Base-by-base conservation (phyloP, 2,888 invertebrate genomes). In the Dasysyrphus tricinctus region DNA sequence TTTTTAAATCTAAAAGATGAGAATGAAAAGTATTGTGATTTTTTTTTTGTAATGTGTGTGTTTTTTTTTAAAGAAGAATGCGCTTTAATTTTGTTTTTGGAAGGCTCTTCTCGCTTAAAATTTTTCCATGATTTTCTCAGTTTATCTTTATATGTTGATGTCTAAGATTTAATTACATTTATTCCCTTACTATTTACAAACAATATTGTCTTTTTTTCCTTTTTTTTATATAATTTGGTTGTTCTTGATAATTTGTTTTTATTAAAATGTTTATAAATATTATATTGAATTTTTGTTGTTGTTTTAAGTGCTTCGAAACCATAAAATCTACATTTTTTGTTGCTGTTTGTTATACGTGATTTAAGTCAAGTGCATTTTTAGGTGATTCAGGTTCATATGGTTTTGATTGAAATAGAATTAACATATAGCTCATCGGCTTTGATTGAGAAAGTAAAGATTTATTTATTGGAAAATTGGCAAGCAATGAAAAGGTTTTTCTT, bases 91-190 rank as follows among this genome's bases (percentile, higher is more conserved):
- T 61, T 59, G 76, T 84, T 61, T 49, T 14, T 37, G 79, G 84
- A 84, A 80, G 76, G 67, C 59, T 80, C 72, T 80, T 61, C 80
- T 84, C 32, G 12, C 37, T 65, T 59, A 39, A 49, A 57, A 11
- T 57, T 57, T 57, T 63, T 70, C n/a, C 56, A 72, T 72, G 39
- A 37, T 61, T 76, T 74, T 79, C 79, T 87, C 72, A 74, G 54
- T 86, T 69, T 56, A n/a, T n/a, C n/a, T n/a, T n/a, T n/a, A 70
- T 83, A 24, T 3, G 24, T 73, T 85, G 75, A 81, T 88, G 70
- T 81, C 79, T 79, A 57, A 47, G 75, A 59, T 57, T 54, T 89
- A 88, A 93, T 92, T 93, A 93, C 93, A 92, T 87, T 88, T 86
- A 79, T 81, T 76, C 73, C 63, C 80, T 86, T 88, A 81, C 88